A percentile compares a stretch with the other conserved stretches of the same genome.
Conservation (phyloP, 2,113 vertebrate species). For the Rhizomys pruinosus region DNA sequence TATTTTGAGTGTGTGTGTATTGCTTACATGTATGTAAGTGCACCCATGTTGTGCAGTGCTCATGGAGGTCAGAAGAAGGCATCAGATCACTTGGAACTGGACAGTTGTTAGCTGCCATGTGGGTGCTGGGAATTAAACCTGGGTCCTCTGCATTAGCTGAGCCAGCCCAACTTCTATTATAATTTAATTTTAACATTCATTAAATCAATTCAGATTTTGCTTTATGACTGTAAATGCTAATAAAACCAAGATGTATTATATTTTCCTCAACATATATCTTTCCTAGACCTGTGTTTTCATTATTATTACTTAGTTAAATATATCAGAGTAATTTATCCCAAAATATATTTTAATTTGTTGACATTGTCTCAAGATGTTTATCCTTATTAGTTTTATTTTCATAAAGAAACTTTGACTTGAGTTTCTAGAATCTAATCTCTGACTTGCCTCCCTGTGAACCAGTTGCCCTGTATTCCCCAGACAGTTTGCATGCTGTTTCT, state of each 20-base stretch:
- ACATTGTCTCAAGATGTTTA: neutral
- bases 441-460: neutral
- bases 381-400: neutral
- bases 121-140: no score
- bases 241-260: neutral
- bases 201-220: slow-evolving; percentile 4
- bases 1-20: no score
- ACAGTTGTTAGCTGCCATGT: no score
- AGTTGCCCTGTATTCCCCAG: neutral
- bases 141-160: no score
- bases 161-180: neutral
- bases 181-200: neutral
- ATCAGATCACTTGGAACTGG: no score
- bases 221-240: neutral
- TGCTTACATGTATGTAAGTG: no score
- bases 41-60: no score
- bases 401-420: slow-evolving; percentile 11
- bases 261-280: slow-evolving; percentile 15
- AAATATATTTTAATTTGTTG: neutral
- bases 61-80: no score
- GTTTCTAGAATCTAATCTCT: neutral
- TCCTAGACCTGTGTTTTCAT: neutral
- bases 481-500: neutral
- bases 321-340: neutral
- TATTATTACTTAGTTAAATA: neutral